Conservation (phyloP, 2,888 invertebrate genomes). For the Scelioninae gen. 1 region DNA sequence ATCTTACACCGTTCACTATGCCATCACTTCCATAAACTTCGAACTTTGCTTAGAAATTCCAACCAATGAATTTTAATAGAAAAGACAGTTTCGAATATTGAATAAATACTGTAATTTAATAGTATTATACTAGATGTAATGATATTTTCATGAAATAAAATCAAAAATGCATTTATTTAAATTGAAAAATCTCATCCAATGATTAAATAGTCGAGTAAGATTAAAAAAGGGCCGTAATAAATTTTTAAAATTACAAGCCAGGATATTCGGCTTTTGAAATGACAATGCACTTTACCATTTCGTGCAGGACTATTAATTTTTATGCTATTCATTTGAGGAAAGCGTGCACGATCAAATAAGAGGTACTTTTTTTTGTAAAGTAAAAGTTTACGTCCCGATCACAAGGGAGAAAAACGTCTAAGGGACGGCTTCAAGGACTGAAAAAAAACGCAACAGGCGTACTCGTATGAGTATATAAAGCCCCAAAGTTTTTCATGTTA, state of each 20-base stretch:
- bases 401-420: background rate
- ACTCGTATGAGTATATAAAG: conserved; percentile 53
- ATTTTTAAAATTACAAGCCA: conserved; percentile 35
- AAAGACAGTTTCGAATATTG: too few species aligned
- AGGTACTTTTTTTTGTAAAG: conserved; percentile 19
- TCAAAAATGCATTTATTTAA: too few species aligned
- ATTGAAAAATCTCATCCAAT: too few species aligned
- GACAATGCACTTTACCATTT: conserved; percentile 36
- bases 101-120: too few species aligned
- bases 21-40: too few species aligned
- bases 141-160: too few species aligned
- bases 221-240: conserved; percentile 5
- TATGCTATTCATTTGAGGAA: conserved; percentile 39
- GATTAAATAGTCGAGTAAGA: too few species aligned
- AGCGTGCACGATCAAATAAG: conserved; percentile 38
- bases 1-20: too few species aligned
- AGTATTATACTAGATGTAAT: too few species aligned
- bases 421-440: background rate
- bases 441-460: conserved; percentile 63
- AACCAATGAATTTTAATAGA: too few species aligned
- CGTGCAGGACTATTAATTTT: conserved; percentile 41
- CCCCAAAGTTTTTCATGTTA: conserved; percentile 61
- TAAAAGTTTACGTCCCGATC: conserved; percentile 45
- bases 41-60: too few species aligned
- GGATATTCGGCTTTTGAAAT: conserved; percentile 34